phyloP scores from a whole-genome alignment of 1,140 invertebrate genomes.

The Bombus fervidus region DNA sequence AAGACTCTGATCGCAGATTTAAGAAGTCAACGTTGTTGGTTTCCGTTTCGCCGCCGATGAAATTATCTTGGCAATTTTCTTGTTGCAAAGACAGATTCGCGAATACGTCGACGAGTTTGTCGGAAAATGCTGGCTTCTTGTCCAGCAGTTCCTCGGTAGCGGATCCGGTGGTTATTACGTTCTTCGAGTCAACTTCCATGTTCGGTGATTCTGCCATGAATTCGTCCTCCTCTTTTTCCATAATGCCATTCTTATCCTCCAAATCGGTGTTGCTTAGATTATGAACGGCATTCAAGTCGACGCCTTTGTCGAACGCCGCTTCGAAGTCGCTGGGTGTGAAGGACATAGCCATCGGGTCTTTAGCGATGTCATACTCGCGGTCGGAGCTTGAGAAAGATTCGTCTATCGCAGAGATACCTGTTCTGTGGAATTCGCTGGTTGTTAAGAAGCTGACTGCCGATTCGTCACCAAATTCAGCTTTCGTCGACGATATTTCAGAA shows the following conservation, averaged over 20 bases:
- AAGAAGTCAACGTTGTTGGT: neutral
- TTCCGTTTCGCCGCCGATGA: slow-evolving; percentile 7
- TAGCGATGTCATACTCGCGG: slow-evolving; percentile 64
- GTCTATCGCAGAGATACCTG: slow-evolving; percentile 68
- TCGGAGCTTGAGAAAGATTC: slow-evolving; percentile 67
- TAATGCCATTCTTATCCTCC: slow-evolving; percentile 44
- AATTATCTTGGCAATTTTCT: slow-evolving; percentile 9
- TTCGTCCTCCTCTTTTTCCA: slow-evolving; percentile 11
- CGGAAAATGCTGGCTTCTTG: neutral
- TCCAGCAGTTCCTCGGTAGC: too few relatives aligned
- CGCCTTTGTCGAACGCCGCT: slow-evolving; percentile 83
- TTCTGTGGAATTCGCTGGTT: slow-evolving; percentile 67
- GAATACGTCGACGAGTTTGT: neutral
- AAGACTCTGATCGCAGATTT: slow-evolving; percentile 19
- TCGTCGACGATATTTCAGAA: slow-evolving; percentile 82
- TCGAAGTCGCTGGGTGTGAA: slow-evolving; percentile 86
- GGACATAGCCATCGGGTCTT: slow-evolving; percentile 88
- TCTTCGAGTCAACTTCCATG: neutral
- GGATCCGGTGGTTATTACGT: neutral
- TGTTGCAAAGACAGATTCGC: slow-evolving; percentile 22
- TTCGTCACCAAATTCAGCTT: slow-evolving; percentile 82
- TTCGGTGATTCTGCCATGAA: neutral
- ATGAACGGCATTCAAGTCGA: slow-evolving; percentile 87
- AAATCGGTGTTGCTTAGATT: slow-evolving; percentile 84
- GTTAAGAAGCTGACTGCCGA: slow-evolving; percentile 73